Percentiles rank a stretch among this genome's conserved stretches.
Conservation (phyloP, 2,113 vertebrate species). For the Neodon shergylaensis region DNA sequence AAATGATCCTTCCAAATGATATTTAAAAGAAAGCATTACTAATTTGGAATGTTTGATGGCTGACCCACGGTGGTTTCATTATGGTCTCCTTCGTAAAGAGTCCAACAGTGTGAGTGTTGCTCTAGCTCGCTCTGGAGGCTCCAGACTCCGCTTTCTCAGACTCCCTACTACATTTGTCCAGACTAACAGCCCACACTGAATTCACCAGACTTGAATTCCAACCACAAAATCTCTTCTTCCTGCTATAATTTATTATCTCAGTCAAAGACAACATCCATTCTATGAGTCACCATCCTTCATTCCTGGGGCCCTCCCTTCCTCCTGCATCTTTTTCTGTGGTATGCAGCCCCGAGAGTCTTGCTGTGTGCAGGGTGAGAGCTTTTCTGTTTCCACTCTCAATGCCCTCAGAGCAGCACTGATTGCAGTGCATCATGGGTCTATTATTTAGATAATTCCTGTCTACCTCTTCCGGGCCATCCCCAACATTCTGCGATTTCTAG, state of each 20-base stretch:
- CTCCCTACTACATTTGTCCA: background rate
- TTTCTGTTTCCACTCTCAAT: background rate
- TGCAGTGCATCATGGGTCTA: background rate
- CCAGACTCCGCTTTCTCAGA: background rate
- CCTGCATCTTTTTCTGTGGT: background rate
- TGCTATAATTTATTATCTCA: conserved; percentile 23
- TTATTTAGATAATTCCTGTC: background rate
- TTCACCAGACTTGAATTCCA: conserved; percentile 32
- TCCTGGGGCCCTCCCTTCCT: background rate
- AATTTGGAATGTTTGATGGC: background rate
- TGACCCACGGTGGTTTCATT: background rate
- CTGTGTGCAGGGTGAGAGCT: background rate
- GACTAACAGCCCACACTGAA: conserved; percentile 13
- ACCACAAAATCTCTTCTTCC: conserved; percentile 23
- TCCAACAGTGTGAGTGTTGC: background rate
- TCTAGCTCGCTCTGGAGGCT: background rate
- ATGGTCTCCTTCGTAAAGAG: background rate
- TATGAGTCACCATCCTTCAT: background rate
- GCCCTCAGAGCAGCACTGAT: background rate
- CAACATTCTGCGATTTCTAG: conserved; percentile 12
- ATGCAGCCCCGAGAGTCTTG: background rate
- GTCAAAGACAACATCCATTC: background rate
- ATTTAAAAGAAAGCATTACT: conserved; percentile 1
- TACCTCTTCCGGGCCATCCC: background rate
- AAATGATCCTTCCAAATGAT: conserved; percentile 43